Evolutionary conservation across 2,113 vertebrate genomes (phyloP), one percentile per base, ranked within the genome.

Genomic region (Eidolon helvum): DNA sequence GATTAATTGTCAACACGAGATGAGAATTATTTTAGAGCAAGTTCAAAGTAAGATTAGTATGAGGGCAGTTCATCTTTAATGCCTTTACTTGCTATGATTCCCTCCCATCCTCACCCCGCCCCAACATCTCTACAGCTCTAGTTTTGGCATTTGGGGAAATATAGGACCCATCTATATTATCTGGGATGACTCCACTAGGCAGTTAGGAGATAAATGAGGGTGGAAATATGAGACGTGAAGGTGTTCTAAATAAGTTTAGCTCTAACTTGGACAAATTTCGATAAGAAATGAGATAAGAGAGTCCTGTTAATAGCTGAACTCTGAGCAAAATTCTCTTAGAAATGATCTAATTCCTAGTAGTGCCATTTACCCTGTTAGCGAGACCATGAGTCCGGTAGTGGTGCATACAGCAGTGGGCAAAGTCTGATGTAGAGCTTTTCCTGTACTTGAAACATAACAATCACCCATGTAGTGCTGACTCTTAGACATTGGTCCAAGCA

Each of bases 1-100:
- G 94, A 97, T 96, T 55, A 83, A 95, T 83, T 80, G 35, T 92
- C 65, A 90, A 50, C 63, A 16, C 45, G 35, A 72, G 69, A 55
- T 83, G 55, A 79, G 87, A 96, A 95, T 96, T 90, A 84, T 88
- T 91, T 69, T 63, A 86, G 78, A 95, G 78, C 63, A 30, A 45
- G 92, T 55, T 45, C 43, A 59, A 21, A 88, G 75, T 61, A 12
- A 79, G 77, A 74, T 68, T 24, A 59, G n/a, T 33, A 3, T 10
- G 65, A 78, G 50, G 38, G 30, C 50, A 26, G 30, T 22, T 68
- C 10, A n/a, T 87, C 55, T 43, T 40, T 24, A 26, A 8, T n/a
- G 48, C 48, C 40, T 63, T 84, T 10, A 3, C 19, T 59, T 26
- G 1, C 43, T 84, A 18, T 28, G 24, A 19, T 5, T 15, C 26